These are phyloP conservation scores for Parambassis ranga DNA, from an alignment of 2,797 vertebrate species.

Conservation along the genomic window DNA sequence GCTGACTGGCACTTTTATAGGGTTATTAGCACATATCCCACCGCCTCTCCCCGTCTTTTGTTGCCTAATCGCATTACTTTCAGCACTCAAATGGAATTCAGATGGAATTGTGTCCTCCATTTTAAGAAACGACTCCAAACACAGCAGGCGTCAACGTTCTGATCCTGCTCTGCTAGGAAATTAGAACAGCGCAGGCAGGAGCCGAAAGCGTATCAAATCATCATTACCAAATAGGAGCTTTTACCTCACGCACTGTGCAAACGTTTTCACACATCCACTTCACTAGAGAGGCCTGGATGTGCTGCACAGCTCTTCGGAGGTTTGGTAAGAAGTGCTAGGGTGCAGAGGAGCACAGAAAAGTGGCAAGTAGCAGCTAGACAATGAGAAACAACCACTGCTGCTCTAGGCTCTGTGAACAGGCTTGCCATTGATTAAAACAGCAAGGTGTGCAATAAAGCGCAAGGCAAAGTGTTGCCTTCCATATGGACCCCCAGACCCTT, in stretches of 20 bases:
- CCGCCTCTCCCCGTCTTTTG: slow-evolving; percentile 56
- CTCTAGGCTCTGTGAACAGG: slow-evolving; percentile 83
- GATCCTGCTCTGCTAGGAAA: slow-evolving; percentile 56
- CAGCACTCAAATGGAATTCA: slow-evolving; percentile 65
- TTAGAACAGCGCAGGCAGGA: slow-evolving; percentile 55
- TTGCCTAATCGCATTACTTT: slow-evolving; percentile 62
- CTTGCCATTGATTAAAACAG: slow-evolving; percentile 90
- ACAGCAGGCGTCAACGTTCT: slow-evolving; percentile 56
- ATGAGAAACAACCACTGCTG: slow-evolving; percentile 77
- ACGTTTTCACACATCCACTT: slow-evolving; percentile 31
- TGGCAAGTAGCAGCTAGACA: slow-evolving; percentile 64
- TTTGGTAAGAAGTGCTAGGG: slow-evolving; percentile 54
- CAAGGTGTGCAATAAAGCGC: slow-evolving; percentile 87
- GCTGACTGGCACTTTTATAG: slow-evolving; percentile 69
- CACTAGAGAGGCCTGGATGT: slow-evolving; percentile 38
- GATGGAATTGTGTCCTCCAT: slow-evolving; percentile 57
- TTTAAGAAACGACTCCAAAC: slow-evolving; percentile 55
- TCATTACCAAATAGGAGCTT: slow-evolving; percentile 53
- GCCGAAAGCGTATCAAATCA: slow-evolving; percentile 62
- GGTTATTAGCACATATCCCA: slow-evolving; percentile 65
- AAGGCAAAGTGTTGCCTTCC: slow-evolving; percentile 85
- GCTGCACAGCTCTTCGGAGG: slow-evolving; percentile 56
- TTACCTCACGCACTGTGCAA: slow-evolving; percentile 33
- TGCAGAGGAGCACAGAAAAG: slow-evolving; percentile 65
- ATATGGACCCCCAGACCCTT: slow-evolving; percentile 90